Conservation (phyloP, 2,797 vertebrate species). For the Octomys mimax region DNA sequence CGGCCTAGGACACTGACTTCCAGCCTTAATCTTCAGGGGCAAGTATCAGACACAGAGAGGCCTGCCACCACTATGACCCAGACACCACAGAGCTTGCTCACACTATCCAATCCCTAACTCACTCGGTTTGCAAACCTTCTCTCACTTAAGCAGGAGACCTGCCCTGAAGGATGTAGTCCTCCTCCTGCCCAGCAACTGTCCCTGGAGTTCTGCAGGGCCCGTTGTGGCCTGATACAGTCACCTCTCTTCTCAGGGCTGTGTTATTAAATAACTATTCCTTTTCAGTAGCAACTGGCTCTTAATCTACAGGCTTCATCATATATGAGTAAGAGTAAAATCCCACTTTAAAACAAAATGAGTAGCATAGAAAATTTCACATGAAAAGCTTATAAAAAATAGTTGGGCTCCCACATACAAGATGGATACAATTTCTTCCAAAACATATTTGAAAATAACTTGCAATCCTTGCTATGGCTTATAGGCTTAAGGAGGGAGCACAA, state of each 20-base stretch:
- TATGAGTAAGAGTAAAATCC: not conserved
- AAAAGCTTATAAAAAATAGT: slow-evolving; percentile 23
- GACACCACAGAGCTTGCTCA: not conserved
- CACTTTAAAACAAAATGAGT: not conserved
- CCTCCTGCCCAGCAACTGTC: not conserved
- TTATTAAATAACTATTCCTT: not conserved
- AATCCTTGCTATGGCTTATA: not conserved
- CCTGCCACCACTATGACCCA: accelerated
- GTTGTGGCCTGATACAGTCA: not conserved
- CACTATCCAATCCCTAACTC: not conserved
- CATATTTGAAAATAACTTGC: slow-evolving; percentile 17
- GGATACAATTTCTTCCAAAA: not conserved
- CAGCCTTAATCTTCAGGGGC: not conserved
- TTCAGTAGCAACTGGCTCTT: not conserved
- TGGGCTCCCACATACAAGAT: not conserved
- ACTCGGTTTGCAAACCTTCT: not conserved
- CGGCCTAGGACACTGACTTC: not conserved
- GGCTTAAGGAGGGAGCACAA: not conserved
- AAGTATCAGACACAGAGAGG: not conserved
- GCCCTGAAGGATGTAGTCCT: not conserved
- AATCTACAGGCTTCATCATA: not conserved
- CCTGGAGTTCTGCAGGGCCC: not conserved
- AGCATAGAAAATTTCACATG: not conserved
- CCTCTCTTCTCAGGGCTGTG: not conserved
- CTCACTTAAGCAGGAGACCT: not conserved